phyloP scores from a whole-genome alignment of 2,888 invertebrate species.

The Polylopha cassiicola region DNA sequence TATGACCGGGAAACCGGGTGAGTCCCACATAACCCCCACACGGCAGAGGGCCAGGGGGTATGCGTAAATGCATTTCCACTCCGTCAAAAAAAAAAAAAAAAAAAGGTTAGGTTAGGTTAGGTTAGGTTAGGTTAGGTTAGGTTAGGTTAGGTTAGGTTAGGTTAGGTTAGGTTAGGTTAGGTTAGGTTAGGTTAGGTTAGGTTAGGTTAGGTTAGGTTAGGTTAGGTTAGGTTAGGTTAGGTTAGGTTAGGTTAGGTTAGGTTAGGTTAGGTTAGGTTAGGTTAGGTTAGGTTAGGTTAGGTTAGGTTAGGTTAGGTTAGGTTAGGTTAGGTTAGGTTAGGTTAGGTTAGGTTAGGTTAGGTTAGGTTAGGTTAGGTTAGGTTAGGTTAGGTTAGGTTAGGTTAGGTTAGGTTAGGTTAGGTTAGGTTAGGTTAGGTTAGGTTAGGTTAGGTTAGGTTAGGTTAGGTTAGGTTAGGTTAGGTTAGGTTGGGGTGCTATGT shows the following conservation, averaged over 20 bases:
- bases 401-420: slow-evolving; percentile 19
- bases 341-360: slow-evolving; percentile 21
- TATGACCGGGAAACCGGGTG: too few species aligned
- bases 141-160: slow-evolving; percentile 21
- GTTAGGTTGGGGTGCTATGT: too few species aligned
- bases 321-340: slow-evolving; percentile 19
- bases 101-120: slow-evolving; percentile 23
- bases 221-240: slow-evolving; percentile 16
- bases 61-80: slow-evolving; percentile 19
- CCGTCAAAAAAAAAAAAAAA: too few species aligned
- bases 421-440: slow-evolving; percentile 21
- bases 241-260: slow-evolving; percentile 19
- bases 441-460: slow-evolving; percentile 16
- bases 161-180: slow-evolving; percentile 16
- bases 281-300: slow-evolving; percentile 13
- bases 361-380: slow-evolving; percentile 24
- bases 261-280: slow-evolving; percentile 18
- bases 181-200: slow-evolving; percentile 16
- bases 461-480: slow-evolving; percentile 18
- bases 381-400: slow-evolving; percentile 24
- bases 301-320: slow-evolving; percentile 19
- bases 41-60: slow-evolving; percentile 22
- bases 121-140: slow-evolving; percentile 21
- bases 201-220: slow-evolving; percentile 19
- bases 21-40: too few species aligned